Evolutionary conservation across 2,888 invertebrate genomes (phyloP).

Genomic region (Metacarcinus magister): DNA sequence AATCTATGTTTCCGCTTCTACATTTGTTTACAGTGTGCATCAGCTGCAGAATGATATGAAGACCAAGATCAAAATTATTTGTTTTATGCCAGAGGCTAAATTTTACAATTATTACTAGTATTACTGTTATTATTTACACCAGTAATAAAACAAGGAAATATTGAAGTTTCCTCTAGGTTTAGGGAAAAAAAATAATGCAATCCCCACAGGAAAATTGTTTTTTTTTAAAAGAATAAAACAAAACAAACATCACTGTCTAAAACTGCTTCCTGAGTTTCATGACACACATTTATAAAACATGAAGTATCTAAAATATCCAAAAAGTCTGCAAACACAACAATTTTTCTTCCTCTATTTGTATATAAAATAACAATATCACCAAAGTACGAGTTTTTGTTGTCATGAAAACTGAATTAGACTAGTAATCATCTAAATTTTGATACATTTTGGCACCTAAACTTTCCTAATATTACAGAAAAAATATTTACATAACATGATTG

Average conservation of each 20-base stretch:
- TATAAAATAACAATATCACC: conserved; percentile 32
- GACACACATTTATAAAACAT: background rate
- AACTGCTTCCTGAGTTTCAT: conserved; percentile 42
- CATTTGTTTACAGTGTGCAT: conserved; percentile 53
- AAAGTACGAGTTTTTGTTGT: background rate
- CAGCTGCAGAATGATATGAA: background rate
- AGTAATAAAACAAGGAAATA: background rate
- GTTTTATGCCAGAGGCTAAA: background rate
- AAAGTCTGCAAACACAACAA: conserved; percentile 11
- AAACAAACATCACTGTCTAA: background rate
- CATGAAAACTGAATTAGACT: conserved; percentile 3
- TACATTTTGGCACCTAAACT: conserved; percentile 44
- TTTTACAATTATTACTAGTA: background rate
- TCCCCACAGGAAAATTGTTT: background rate
- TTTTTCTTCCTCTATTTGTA: background rate
- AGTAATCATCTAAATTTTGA: conserved; percentile 13
- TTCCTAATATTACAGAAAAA: conserved; percentile 31
- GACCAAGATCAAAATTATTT: background rate
- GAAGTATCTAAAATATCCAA: conserved; percentile 50
- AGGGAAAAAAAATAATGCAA: background rate
- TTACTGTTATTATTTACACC: background rate
- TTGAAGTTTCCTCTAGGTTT: background rate
- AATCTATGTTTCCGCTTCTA: conserved; percentile 52
- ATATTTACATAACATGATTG: background rate
- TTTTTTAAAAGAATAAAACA: background rate